Percentiles rank a stretch among this genome's conserved stretches.
These are phyloP conservation scores for Pteruthius melanotis DNA, from an alignment of 2,113 vertebrate species.

Conservation along the genomic window DNA sequence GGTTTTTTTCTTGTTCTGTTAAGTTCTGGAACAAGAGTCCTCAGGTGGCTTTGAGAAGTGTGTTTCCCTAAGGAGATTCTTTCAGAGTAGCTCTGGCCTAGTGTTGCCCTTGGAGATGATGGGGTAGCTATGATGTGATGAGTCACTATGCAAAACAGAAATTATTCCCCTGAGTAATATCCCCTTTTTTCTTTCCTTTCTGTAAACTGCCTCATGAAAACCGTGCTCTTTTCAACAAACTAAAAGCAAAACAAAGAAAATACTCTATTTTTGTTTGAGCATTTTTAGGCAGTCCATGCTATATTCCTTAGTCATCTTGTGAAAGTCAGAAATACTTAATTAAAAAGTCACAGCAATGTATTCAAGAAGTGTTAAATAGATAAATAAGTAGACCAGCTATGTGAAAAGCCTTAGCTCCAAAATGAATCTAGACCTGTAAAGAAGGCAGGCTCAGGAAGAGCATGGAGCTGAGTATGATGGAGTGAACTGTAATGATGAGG, in stretches of 20 bases:
- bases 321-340: neutral
- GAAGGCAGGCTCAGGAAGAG: neutral
- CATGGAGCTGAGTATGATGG: neutral
- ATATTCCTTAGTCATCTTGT: neutral
- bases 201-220: neutral
- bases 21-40: neutral
- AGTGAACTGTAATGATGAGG: neutral
- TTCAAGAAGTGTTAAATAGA: neutral
- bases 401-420: neutral
- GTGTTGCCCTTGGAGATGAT: conserved; percentile 17
- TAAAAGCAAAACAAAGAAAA: neutral
- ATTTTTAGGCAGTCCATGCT: neutral
- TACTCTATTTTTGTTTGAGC: neutral
- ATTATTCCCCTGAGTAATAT: conserved; percentile 31
- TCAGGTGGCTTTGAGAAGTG: neutral
- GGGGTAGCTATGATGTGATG: conserved; percentile 9
- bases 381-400: neutral
- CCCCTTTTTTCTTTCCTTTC: neutral
- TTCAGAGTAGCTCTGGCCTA: neutral
- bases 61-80: neutral
- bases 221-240: neutral
- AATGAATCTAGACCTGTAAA: neutral
- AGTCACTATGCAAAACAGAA: conserved; percentile 30
- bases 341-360: neutral
- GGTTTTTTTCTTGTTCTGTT: neutral